Base-by-base conservation (phyloP, 53 echinoderm and acorn worm species). In the Astropecten irregularis region DNA sequence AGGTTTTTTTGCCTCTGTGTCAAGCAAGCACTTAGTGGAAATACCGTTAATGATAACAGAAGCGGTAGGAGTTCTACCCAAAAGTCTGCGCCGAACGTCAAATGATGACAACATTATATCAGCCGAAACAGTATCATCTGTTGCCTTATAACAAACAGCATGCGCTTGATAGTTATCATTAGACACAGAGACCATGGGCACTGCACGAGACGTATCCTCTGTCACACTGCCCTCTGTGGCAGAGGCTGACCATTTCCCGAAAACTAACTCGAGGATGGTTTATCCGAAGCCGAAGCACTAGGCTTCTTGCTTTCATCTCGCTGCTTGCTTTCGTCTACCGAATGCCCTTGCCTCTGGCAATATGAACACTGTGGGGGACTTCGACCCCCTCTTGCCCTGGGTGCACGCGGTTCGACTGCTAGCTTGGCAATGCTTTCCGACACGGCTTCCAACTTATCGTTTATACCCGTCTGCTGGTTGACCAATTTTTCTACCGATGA, bases 1-100 rank as follows among this genome's bases (percentile, higher is more conserved):
- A 69, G 13, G 69, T 70, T 16, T 84, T n/a, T n/a, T 67, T 10
- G 82, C 82, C 25, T 53, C 82, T 4, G 82, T 82, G 19, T 82
- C 82, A 9, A 82, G 67, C 8, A 84, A 49, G 33, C 82, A 82
- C 61, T 30, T 63, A 11, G 62, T 48, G 11, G 62, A 37, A 36
- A 66, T 20, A 15, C 83, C 83, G 28, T 64, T 49, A 49, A 67
- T 68, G 37, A 33, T 35, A 51, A 51, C 64, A 18, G 63, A 47
- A 33, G 55, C 51, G 0, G 63, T 82, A 1, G 34, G 61, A 33
- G 61, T 9, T 61, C 61, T 61, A 3, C 31, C 61, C 39, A 66
- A 25, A 66, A 39, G 66, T 39, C 40, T 66, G 32, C 40, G 20
- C 20, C 66, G 66, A 40, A 66, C 25, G 2, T 66, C 66, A 21